phyloP scores from a whole-genome alignment of 2,888 invertebrate species.

The Nesidiocoris tenuis region DNA sequence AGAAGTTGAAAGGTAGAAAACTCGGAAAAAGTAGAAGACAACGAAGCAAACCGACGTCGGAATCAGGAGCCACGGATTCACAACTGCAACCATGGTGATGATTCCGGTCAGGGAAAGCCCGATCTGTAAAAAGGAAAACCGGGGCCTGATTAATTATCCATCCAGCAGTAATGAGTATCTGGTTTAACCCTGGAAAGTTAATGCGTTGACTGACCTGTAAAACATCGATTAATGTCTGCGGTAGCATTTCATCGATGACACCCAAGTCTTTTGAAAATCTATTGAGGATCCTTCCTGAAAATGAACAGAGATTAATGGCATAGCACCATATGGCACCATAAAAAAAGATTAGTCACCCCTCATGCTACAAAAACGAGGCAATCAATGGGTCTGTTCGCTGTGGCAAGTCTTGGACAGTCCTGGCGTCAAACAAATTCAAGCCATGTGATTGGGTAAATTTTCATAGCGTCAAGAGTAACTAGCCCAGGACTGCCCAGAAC shows the following conservation, averaged over 20 bases:
- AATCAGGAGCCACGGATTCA: conserved; percentile 72
- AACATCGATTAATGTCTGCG: conserved; percentile 61
- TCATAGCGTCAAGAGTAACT: no score
- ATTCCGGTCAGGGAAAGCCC: conserved; percentile 79
- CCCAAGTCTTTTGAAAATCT: conserved; percentile 88
- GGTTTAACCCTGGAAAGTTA: no score
- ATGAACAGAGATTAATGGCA: neutral
- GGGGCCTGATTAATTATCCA: no score
- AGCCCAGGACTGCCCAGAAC: no score
- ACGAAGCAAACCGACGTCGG: conserved; percentile 70
- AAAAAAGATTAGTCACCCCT: no score
- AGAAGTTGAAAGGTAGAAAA: conserved; percentile 77
- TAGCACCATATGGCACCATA: no score
- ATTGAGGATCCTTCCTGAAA: conserved; percentile 71
- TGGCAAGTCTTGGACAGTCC: no score
- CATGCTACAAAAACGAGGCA: no score
- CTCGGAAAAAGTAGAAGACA: conserved; percentile 72
- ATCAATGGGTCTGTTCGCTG: no score
- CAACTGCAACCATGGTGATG: conserved; percentile 68
- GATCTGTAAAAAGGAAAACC: conserved; percentile 67
- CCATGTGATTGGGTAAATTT: no score
- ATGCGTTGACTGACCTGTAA: conserved; percentile 57
- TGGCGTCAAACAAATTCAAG: no score
- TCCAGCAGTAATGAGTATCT: no score
- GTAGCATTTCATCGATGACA: conserved; percentile 63